A percentile compares a stretch with the other conserved stretches of the same genome.
These are phyloP conservation scores for Chloroceryle inda DNA, from an alignment of 2,797 vertebrate genomes.

Conservation along the genomic window DNA sequence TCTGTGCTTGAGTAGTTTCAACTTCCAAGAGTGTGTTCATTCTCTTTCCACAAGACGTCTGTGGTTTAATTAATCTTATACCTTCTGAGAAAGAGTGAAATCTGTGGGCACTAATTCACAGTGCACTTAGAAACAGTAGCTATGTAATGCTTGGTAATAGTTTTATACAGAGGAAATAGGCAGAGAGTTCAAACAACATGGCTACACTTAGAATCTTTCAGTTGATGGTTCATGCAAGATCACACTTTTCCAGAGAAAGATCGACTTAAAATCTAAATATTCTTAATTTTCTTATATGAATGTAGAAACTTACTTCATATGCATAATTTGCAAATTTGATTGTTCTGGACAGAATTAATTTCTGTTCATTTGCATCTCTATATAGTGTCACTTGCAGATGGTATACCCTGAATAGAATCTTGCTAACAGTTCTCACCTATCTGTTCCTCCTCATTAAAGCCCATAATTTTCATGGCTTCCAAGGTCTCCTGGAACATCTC, in stretches of 20 bases:
- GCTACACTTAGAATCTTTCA: background rate
- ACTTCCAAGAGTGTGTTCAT: background rate
- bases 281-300: background rate
- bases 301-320: background rate
- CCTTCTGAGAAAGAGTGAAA: background rate
- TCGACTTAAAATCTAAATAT: background rate
- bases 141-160: background rate
- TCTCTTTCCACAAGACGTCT: background rate
- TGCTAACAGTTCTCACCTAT: conserved; percentile 76
- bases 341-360: background rate
- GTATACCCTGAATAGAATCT: background rate
- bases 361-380: background rate
- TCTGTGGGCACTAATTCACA: background rate
- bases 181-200: background rate
- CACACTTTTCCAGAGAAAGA: background rate
- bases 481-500: conserved; percentile 95
- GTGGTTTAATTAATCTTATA: background rate
- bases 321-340: background rate
- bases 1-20: background rate
- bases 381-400: background rate
- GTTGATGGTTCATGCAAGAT: background rate
- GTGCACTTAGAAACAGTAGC: background rate
- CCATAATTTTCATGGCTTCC: conserved; percentile 97
- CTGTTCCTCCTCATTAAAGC: conserved; percentile 91
- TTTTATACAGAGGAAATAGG: background rate